These are phyloP conservation scores for Enteromius afrohamiltoni DNA, from an alignment of 2,797 vertebrate species.

Conservation along the genomic window DNA sequence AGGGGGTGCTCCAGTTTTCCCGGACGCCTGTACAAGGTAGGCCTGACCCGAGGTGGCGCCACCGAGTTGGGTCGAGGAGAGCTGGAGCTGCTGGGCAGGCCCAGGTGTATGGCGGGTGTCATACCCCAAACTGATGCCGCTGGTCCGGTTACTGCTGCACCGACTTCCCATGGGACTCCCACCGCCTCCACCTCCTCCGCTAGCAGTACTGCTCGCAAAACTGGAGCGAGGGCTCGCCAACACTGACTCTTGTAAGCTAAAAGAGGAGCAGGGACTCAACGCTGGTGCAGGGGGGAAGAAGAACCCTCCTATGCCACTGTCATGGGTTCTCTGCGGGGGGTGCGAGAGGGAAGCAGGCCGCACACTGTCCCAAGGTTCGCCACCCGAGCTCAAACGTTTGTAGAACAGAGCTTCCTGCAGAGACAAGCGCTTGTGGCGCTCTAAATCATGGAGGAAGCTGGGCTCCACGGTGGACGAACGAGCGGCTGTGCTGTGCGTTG, in stretches of 20 bases:
- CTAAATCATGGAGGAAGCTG: constrained; percentile 72
- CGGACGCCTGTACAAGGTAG: constrained; percentile 60
- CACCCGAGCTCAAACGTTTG: constrained; percentile 79
- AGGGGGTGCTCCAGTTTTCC: constrained; percentile 65
- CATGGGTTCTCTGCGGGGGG: constrained; percentile 72
- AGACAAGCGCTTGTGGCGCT: constrained; percentile 83
- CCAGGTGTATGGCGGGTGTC: constrained; percentile 80
- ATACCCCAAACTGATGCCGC: constrained; percentile 89
- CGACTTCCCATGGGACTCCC: constrained; percentile 83
- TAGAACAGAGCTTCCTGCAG: constrained; percentile 84
- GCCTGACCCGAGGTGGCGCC: constrained; percentile 56
- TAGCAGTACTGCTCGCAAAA: constrained; percentile 87
- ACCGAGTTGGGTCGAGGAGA: constrained; percentile 66
- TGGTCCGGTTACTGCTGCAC: constrained; percentile 89
- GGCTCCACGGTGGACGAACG: constrained; percentile 68
- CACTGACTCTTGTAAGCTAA: constrained; percentile 83
- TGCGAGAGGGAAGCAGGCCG: constrained; percentile 78
- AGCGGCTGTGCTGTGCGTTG: constrained; percentile 58
- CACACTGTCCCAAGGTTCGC: constrained; percentile 78
- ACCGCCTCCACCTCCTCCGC: constrained; percentile 76
- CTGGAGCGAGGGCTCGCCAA: constrained; percentile 86
- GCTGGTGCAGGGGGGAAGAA: constrained; percentile 75
- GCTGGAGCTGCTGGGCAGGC: constrained; percentile 73
- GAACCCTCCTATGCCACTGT: constrained; percentile 66
- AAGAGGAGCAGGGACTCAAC: constrained; percentile 82